These are phyloP conservation scores for Hylaeus volcanicus DNA, from an alignment of 1,140 invertebrate genomes.

Conservation along the genomic window DNA sequence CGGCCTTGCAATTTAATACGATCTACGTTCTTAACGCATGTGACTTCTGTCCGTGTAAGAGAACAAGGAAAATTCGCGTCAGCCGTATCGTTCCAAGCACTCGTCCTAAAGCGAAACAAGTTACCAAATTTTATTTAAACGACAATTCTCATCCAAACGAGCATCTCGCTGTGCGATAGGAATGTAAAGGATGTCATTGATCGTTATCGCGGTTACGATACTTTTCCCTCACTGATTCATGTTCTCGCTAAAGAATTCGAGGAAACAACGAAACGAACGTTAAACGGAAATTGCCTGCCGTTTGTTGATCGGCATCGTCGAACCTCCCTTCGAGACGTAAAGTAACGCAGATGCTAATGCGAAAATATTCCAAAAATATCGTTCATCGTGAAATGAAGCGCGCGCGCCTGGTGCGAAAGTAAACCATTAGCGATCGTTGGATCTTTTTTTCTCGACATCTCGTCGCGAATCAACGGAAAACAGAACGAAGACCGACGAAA, in stretches of 20 bases:
- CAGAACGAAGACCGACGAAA: too few species aligned
- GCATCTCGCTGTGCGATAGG: too few species aligned
- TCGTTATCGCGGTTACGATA: not conserved
- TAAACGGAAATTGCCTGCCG: not conserved
- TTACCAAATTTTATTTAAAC: too few species aligned
- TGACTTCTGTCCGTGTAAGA: too few species aligned
- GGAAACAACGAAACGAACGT: not conserved
- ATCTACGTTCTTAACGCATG: not conserved
- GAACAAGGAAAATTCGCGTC: too few species aligned
- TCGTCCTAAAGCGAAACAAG: too few species aligned
- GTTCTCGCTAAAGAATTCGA: not conserved
- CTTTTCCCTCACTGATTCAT: not conserved
- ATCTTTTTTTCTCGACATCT: not conserved
- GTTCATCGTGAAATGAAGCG: not conserved
- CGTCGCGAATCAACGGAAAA: too few species aligned
- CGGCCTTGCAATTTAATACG: not conserved
- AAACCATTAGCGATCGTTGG: not conserved
- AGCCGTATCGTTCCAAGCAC: too few species aligned
- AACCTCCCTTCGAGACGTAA: not conserved
- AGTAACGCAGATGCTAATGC: constrained; percentile 1
- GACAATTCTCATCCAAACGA: too few species aligned
- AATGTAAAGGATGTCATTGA: too few species aligned
- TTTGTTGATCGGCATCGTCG: constrained; percentile 13
- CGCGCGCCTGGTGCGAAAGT: not conserved
- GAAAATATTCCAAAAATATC: constrained; percentile 9